Percentiles rank a stretch among this genome's conserved stretches.
phyloP scores from a whole-genome alignment of 2,113 vertebrate genomes.

The Colinus virginianus region DNA sequence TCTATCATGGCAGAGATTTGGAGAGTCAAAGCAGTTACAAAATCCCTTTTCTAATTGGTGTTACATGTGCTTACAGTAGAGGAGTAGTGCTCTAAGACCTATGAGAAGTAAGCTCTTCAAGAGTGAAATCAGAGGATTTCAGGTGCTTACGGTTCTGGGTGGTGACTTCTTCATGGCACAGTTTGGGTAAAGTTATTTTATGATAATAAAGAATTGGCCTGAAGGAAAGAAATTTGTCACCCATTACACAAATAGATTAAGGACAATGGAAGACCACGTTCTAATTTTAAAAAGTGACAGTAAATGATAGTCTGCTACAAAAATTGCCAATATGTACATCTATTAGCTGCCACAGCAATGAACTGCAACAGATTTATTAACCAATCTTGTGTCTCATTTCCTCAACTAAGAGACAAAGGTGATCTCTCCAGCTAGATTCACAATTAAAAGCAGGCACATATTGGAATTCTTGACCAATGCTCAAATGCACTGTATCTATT shows the following conservation, averaged over 20 bases:
- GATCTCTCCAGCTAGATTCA: conserved; percentile 43
- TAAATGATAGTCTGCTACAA: conserved; percentile 69
- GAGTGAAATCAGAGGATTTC: neutral
- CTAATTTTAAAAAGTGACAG: conserved; percentile 68
- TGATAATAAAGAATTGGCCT: conserved; percentile 54
- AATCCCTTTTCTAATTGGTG: neutral
- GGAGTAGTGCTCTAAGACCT: neutral
- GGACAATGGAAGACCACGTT: conserved; percentile 68
- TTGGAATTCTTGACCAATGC: neutral
- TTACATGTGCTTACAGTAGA: neutral
- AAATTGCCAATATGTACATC: conserved; percentile 64
- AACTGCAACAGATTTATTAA: conserved; percentile 50
- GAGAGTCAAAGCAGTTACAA: neutral
- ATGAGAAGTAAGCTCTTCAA: neutral
- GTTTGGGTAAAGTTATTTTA: conserved; percentile 39
- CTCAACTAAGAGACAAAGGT: conserved; percentile 38
- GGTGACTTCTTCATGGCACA: neutral
- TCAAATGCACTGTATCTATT: neutral
- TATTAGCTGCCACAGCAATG: conserved; percentile 61
- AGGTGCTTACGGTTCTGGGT: neutral
- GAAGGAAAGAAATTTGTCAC: conserved; percentile 70
- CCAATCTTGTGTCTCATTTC: conserved; percentile 53
- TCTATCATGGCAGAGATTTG: neutral
- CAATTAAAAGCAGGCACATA: neutral
- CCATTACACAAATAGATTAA: conserved; percentile 65